Percentiles rank a stretch among this genome's conserved stretches.
These are phyloP conservation scores for Diadophis punctatus DNA, from an alignment of 2,113 vertebrate genomes.

Conservation along the genomic window DNA sequence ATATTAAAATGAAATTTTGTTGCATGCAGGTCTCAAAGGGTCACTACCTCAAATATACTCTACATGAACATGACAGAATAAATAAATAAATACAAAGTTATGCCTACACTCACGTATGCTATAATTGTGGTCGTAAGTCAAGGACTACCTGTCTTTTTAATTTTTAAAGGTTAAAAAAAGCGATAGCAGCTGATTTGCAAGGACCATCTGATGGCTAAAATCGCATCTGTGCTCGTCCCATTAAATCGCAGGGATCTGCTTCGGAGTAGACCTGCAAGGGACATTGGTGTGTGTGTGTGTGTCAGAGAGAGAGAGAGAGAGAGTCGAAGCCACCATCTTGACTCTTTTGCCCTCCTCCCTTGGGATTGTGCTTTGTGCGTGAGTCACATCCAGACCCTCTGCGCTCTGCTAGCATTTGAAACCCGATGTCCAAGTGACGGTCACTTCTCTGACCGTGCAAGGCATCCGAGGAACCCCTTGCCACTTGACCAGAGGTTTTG, in stretches of 20 bases:
- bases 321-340: not conserved
- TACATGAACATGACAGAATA: no score
- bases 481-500: not conserved
- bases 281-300: no score
- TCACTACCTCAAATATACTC: no score
- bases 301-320: no score
- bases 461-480: not conserved
- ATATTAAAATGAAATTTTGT: no score
- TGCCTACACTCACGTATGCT: no score
- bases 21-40: no score
- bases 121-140: not conserved
- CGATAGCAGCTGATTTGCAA: not conserved
- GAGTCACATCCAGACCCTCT: not conserved
- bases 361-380: not conserved
- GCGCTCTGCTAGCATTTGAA: not conserved
- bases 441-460: not conserved
- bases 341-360: not conserved
- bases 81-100: no score
- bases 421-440: not conserved
- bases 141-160: not conserved
- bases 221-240: rapidly evolving
- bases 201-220: not conserved
- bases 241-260: not conserved
- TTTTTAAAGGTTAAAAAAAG: not conserved
- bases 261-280: not conserved